A percentile compares a stretch with the other conserved stretches of the same genome.
phyloP scores from a whole-genome alignment of 35 echinoderm and acorn worm species.

The Strongylocentrotus purpuratus region DNA sequence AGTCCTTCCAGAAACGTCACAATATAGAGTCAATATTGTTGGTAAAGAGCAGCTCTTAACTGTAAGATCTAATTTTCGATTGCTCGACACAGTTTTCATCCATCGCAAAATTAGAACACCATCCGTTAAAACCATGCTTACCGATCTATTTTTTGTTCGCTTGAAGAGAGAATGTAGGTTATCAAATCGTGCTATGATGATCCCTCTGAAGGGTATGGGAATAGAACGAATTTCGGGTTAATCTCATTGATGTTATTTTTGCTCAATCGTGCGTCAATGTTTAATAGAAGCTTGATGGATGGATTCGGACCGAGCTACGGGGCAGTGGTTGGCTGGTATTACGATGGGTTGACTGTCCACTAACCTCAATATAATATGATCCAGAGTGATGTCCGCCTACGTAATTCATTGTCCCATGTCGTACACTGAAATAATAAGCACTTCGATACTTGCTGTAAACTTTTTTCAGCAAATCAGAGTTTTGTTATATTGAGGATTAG shows the following conservation, averaged over 20 bases:
- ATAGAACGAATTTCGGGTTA: neutral
- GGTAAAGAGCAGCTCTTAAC: neutral
- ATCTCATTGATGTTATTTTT: neutral
- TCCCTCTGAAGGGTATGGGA: neutral
- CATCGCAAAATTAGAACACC: neutral
- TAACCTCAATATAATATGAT: neutral
- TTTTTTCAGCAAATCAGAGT: no score
- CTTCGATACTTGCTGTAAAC: no score
- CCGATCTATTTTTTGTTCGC: neutral
- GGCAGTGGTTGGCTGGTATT: neutral
- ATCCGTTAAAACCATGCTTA: neutral
- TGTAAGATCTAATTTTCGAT: neutral
- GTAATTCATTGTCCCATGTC: neutral
- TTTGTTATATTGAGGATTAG: no score
- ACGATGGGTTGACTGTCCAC: neutral
- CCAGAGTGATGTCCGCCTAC: neutral
- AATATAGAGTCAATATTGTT: neutral
- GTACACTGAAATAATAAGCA: neutral
- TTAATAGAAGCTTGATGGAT: neutral
- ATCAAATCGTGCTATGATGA: neutral
- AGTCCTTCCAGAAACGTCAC: neutral
- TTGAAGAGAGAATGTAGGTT: neutral
- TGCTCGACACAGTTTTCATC: neutral
- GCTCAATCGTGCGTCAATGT: neutral
- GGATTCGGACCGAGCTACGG: neutral